A percentile compares a stretch with the other conserved stretches of the same genome.
Evolutionary conservation across 2,888 invertebrate genomes (phyloP).

Genomic region (Cacoxenus indagator): DNA sequence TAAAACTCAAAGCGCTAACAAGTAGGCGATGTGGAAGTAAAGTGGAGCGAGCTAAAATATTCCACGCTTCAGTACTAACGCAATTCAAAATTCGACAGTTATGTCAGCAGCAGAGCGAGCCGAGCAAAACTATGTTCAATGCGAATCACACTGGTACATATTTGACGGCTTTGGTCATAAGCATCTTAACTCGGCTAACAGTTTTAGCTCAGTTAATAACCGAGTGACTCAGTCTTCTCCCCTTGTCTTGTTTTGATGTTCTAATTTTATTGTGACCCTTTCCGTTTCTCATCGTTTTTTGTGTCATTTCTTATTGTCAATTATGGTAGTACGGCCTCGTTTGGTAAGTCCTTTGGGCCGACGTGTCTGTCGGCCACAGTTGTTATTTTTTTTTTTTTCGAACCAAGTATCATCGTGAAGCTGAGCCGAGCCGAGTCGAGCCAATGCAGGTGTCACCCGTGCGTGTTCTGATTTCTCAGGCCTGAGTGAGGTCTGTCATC

Average conservation of each 20-base stretch:
- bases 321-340: neutral
- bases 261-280: no score
- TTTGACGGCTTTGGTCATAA: neutral
- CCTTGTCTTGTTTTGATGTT: neutral
- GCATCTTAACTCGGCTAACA: conserved; percentile 4
- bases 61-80: no score
- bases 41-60: no score
- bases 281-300: no score
- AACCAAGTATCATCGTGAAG: no score
- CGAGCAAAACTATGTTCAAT: neutral
- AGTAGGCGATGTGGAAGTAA: no score
- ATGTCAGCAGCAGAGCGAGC: conserved; percentile 4
- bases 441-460: conserved; percentile 40
- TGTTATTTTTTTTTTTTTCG: neutral
- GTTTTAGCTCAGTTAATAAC: conserved; percentile 12
- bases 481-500: conserved; percentile 11
- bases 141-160: neutral
- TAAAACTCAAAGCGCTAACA: conserved; percentile 34
- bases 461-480: conserved; percentile 55
- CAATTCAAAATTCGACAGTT: conserved; percentile 31
- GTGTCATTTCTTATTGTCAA: conserved; percentile 12
- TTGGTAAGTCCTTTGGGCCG: neutral
- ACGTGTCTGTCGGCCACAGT: neutral
- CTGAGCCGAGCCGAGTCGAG: conserved; percentile 31
- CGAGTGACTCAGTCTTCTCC: neutral